Conservation (phyloP, 2,797 vertebrate species). For the Alca torda region DNA sequence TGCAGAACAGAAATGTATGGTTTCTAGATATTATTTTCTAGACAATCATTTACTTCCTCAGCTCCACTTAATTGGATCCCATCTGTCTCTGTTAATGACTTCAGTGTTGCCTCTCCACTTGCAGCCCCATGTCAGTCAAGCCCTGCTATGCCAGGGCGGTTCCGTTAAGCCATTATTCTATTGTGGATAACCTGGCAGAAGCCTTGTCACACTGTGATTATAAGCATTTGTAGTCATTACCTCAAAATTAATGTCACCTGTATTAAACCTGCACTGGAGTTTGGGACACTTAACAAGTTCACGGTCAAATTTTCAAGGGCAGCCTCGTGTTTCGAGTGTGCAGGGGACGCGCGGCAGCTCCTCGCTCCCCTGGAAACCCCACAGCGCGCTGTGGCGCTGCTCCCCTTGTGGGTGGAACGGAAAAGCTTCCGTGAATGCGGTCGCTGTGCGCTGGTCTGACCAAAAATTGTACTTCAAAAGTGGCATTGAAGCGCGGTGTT, state of each 20-base stretch:
- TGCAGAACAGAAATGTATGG: background rate
- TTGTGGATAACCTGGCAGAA: background rate
- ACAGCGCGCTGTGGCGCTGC: fast-evolving
- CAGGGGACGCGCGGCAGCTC: fast-evolving
- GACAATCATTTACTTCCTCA: background rate
- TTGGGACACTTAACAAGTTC: background rate
- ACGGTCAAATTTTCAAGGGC: background rate
- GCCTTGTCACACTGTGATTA: fast-evolving
- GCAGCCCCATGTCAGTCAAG: background rate
- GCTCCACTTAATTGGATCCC: fast-evolving
- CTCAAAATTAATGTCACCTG: background rate
- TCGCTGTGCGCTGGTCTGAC: fast-evolving
- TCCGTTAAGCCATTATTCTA: fast-evolving
- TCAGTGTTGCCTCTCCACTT: no score
- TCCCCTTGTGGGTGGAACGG: background rate
- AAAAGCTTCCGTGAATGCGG: background rate
- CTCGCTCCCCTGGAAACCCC: background rate
- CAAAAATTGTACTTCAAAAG: fast-evolving
- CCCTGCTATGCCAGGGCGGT: background rate
- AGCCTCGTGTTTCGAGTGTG: fast-evolving
- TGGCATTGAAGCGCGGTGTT: background rate
- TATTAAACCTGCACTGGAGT: background rate
- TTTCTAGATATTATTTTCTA: background rate
- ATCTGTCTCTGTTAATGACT: no score
- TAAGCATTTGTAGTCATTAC: no score